Conservation (phyloP, 2,113 vertebrate species). For the Trematocara variabile region DNA sequence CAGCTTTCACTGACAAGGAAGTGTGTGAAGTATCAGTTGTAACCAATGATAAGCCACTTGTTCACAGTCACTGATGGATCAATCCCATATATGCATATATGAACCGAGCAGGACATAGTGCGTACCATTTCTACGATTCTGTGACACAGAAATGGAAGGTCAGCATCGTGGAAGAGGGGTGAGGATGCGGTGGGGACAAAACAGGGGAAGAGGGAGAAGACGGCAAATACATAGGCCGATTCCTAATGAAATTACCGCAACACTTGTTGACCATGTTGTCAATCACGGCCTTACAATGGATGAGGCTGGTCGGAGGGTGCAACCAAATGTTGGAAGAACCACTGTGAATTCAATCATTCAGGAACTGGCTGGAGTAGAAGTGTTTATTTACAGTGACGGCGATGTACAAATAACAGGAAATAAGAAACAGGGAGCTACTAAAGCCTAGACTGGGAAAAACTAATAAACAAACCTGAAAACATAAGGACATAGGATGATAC, state of each 20-base stretch:
- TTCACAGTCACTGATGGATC: background rate
- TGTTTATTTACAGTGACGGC: too few relatives aligned
- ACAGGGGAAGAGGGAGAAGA: background rate
- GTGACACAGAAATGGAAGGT: background rate
- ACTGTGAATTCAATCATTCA: too few relatives aligned
- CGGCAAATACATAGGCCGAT: fast-evolving
- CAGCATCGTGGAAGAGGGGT: background rate
- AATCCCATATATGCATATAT: background rate
- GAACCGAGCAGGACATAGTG: background rate
- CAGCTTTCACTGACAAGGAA: background rate
- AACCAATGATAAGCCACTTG: fast-evolving
- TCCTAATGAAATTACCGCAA: background rate
- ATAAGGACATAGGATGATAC: too few relatives aligned
- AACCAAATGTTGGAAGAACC: too few relatives aligned
- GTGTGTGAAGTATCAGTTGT: background rate
- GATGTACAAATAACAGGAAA: too few relatives aligned
- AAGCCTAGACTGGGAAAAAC: too few relatives aligned
- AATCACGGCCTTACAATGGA: background rate
- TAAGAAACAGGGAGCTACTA: too few relatives aligned
- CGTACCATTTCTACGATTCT: background rate
- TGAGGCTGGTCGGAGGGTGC: too few relatives aligned
- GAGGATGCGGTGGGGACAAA: background rate
- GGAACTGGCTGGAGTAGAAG: too few relatives aligned
- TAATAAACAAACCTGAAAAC: too few relatives aligned
- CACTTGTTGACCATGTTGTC: background rate